Base-by-base conservation (phyloP, 1,140 invertebrate species). In the Ceratosolen solmsi region DNA sequence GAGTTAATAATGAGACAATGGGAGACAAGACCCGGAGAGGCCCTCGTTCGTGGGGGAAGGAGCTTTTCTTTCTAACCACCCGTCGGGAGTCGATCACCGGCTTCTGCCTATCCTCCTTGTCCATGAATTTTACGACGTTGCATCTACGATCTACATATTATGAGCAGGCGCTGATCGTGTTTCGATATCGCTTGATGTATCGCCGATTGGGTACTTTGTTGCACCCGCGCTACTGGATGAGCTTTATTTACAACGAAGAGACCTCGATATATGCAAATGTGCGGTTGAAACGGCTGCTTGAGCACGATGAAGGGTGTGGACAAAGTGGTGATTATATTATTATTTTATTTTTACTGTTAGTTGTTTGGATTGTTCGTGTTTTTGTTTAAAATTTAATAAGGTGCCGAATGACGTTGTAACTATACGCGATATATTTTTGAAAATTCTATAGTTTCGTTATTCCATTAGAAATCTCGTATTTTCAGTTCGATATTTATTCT, bases 1-100 rank as follows among this genome's bases (percentile, higher is more conserved):
- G 71, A 80, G 41, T 80, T 80, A 80, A 80, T 80, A 74, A 65
- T 33, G 56, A 80, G 71, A 80, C 79, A 80, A 80, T 65, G 71
- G 41, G 41, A 36, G 17, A 51, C 27, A 56, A 25, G 25, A 22
- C 11, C 11, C 60, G 7, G 41, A 8, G 46, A 30, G 1, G 27
- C 7, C n/a, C 7, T 11, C 15, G 60, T 7, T 38, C 20, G 8
- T 13, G 17, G 17, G n/a, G 36, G 51, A 17, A 46, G 20, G 54
- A 60, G 33, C 33, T 51, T 72, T 49, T 72, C 70, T 51, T 72
- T 20, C 68, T 7, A 72, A 38, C 72, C 77, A 58, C 77, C 77
- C 77, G 77, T 22, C 22, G 77, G 0, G 77, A 79, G 51, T 71
- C 68, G 77, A 71, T 79, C 77, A 71, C 63, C 46, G 58, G 11